Evolutionary conservation across 2,797 vertebrate species (phyloP).

Genomic region (Sternotherus odoratus): DNA sequence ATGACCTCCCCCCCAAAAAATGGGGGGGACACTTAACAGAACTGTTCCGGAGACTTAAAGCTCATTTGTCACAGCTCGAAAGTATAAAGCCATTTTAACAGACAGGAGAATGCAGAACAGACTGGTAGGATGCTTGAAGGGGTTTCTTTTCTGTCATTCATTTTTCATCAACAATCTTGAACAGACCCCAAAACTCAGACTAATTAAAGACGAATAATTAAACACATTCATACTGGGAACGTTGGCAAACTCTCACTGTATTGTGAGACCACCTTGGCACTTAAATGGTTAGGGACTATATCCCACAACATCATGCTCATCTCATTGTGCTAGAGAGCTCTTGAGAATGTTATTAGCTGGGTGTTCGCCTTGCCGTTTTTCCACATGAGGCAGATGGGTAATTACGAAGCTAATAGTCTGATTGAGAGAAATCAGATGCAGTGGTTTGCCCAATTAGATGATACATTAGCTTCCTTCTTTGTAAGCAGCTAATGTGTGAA

Average conservation of each 20-base stretch:
- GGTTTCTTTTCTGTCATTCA: constrained; percentile 50
- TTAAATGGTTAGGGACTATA: constrained; percentile 93
- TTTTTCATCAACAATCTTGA: constrained; percentile 75
- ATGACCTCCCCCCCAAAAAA: too few relatives aligned
- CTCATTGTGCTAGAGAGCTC: constrained; percentile 98
- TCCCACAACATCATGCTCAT: constrained; percentile 92
- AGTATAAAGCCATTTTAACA: constrained; percentile 9
- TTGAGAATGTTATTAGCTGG: constrained; percentile 99
- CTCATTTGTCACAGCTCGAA: background rate
- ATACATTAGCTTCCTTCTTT: constrained; percentile 99
- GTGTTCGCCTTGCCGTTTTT: constrained; percentile 98
- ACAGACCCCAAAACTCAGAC: constrained; percentile 84
- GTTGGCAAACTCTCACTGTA: constrained; percentile 89
- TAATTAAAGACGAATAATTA: constrained; percentile 92
- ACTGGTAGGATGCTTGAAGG: constrained; percentile 9
- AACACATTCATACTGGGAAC: constrained; percentile 90
- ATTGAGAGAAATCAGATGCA: constrained; percentile 99
- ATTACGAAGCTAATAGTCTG: constrained; percentile 99
- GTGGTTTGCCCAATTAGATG: constrained; percentile 99
- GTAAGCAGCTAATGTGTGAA: constrained; percentile 99
- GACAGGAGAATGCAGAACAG: constrained; percentile 31
- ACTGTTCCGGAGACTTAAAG: constrained; percentile 17
- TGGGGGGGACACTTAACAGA: background rate
- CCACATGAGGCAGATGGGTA: constrained; percentile 99
- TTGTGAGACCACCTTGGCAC: constrained; percentile 90